Percentiles rank a stretch among this genome's conserved stretches.
Evolutionary conservation across 2,797 vertebrate species (phyloP).

Genomic region (Poecilia picta): DNA sequence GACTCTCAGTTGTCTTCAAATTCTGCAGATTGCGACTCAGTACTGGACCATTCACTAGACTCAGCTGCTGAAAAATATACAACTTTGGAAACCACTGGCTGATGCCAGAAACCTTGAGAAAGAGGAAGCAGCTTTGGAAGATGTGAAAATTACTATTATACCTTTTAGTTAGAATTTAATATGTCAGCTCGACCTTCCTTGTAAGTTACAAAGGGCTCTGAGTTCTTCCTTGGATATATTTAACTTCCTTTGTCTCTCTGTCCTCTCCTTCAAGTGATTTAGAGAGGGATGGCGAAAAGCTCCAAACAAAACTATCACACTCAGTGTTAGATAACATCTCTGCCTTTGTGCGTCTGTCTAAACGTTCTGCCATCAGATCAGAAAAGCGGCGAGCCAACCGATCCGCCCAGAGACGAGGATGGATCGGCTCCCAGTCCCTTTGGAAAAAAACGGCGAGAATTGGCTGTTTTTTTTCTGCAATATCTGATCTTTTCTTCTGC

Average conservation of each 20-base stretch:
- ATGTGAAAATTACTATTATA: not conserved
- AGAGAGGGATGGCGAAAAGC: not conserved
- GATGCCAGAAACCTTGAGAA: not conserved
- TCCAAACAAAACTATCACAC: not conserved
- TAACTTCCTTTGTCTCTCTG: not conserved
- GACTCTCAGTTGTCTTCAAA: not conserved
- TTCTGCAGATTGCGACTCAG: not conserved
- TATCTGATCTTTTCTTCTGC: not conserved
- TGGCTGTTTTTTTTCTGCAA: not conserved
- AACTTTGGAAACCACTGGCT: not conserved
- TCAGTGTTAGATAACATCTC: conserved; percentile 23
- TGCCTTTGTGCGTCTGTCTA: not conserved
- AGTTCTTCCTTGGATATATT: not conserved
- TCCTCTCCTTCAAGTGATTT: not conserved
- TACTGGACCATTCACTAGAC: not conserved
- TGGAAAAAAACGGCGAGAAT: not conserved
- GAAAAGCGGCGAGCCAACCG: not conserved
- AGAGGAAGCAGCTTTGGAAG: not conserved
- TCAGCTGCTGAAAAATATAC: not conserved
- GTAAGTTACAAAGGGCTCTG: not conserved
- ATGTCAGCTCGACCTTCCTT: not conserved
- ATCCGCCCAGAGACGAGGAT: conserved; percentile 5
- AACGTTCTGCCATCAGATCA: conserved; percentile 18
- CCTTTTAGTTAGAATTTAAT: not conserved
- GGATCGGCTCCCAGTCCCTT: not conserved